phyloP scores from a whole-genome alignment of 2,888 invertebrate genomes.

The Lapara coniferarum region DNA sequence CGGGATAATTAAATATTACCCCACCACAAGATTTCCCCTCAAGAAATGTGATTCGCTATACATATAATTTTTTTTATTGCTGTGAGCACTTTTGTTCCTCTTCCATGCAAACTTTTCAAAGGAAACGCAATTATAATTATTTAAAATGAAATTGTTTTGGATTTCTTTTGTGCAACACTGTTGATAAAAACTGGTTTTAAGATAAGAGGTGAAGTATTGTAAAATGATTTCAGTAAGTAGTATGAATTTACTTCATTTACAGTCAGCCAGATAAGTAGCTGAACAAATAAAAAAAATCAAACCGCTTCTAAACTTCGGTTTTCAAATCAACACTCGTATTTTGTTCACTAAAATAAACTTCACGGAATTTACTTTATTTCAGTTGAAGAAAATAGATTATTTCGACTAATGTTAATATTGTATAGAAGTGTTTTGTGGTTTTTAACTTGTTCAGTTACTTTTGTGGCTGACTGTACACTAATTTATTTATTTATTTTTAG shows the following conservation, averaged over 20 bases:
- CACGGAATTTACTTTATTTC: too few relatives aligned
- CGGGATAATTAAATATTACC: constrained; percentile 81
- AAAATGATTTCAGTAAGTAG: not conserved
- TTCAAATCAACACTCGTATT: too few relatives aligned
- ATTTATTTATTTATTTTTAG: too few relatives aligned
- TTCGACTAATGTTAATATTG: too few relatives aligned
- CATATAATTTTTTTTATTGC: constrained; percentile 50
- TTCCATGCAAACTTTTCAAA: constrained; percentile 33
- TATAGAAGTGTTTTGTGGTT: too few relatives aligned
- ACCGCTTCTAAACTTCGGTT: too few relatives aligned
- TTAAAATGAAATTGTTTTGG: constrained; percentile 27
- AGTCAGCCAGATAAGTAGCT: too few relatives aligned
- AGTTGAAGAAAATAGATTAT: too few relatives aligned
- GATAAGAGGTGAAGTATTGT: not conserved
- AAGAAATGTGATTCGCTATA: constrained; percentile 65
- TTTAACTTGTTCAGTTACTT: too few relatives aligned
- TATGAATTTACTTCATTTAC: not conserved
- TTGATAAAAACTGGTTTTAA: constrained; percentile 33
- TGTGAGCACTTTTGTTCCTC: constrained; percentile 38
- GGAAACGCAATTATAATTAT: constrained; percentile 37
- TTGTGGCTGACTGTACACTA: too few relatives aligned
- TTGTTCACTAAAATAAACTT: too few relatives aligned
- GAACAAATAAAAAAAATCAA: too few relatives aligned
- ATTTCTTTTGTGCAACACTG: constrained; percentile 31
- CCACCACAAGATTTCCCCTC: constrained; percentile 72